These are phyloP conservation scores for Crematogaster levior DNA, from an alignment of 2,888 invertebrate species.

Conservation along the genomic window DNA sequence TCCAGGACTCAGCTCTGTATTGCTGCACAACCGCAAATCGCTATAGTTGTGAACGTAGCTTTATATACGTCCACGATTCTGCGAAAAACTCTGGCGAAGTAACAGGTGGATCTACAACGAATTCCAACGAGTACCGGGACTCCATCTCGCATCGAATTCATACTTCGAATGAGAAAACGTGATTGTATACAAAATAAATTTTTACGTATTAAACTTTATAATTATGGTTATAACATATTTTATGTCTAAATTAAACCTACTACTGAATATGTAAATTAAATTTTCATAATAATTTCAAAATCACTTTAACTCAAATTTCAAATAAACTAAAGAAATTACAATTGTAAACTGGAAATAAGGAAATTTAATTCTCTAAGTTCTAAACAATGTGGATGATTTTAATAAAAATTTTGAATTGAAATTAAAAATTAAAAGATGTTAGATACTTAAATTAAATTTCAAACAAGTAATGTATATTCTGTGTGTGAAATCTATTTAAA, in stretches of 20 bases:
- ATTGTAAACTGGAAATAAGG: background rate
- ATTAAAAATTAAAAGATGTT: background rate
- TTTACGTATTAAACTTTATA: background rate
- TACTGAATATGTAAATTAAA: background rate
- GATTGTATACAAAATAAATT: background rate
- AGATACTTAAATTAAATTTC: background rate
- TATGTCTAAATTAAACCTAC: background rate
- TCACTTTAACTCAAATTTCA: constrained; percentile 10
- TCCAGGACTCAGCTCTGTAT: background rate
- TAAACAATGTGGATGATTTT: background rate
- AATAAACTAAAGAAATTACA: background rate
- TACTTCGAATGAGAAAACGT: background rate
- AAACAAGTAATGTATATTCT: too few relatives aligned
- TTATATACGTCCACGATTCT: constrained; percentile 29
- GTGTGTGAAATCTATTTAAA: too few relatives aligned
- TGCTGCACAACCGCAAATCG: background rate
- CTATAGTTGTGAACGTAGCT: constrained; percentile 35
- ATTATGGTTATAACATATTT: background rate
- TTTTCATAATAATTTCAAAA: background rate
- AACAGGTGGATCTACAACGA: constrained; percentile 58
- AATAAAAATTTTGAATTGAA: background rate
- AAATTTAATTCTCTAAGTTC: background rate
- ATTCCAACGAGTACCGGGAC: constrained; percentile 24
- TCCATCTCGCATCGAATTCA: constrained; percentile 30
- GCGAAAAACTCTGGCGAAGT: constrained; percentile 39